Conservation (phyloP, 1,140 invertebrate species). For the Gyrodactylus bullatarudis region DNA sequence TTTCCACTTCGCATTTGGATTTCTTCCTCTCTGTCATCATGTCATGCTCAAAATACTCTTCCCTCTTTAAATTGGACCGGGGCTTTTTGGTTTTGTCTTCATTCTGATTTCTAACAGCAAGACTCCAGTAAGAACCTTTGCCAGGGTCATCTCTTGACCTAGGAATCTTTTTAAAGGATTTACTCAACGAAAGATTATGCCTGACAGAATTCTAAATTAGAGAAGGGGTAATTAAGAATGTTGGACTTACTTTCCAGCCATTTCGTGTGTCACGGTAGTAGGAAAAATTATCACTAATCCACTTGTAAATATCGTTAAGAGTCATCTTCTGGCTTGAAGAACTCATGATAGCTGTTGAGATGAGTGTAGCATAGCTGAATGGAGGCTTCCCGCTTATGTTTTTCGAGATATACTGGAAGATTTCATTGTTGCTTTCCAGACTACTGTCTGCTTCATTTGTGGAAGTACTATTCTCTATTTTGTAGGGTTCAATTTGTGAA, state of each 20-base stretch:
- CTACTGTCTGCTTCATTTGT: background rate
- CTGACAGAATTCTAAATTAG: constrained; percentile 17
- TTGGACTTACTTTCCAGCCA: constrained; percentile 31
- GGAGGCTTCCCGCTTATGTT: constrained; percentile 22
- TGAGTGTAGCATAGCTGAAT: constrained; percentile 34
- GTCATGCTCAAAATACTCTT: too few relatives aligned
- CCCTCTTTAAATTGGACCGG: too few relatives aligned
- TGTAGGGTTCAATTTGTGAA: background rate
- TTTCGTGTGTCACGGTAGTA: constrained; percentile 33
- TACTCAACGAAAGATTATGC: constrained; percentile 19
- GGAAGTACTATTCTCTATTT: background rate
- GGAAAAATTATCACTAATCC: constrained; percentile 24
- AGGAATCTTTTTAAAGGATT: constrained; percentile 25
- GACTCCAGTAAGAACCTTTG: constrained; percentile 7
- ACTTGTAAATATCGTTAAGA: constrained; percentile 24
- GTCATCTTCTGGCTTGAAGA: constrained; percentile 26
- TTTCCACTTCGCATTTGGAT: too few relatives aligned
- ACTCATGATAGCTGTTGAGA: constrained; percentile 35
- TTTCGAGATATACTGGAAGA: background rate
- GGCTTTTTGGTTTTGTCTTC: too few relatives aligned
- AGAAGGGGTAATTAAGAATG: background rate
- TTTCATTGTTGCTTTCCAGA: background rate
- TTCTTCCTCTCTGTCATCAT: too few relatives aligned
- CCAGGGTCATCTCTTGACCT: constrained; percentile 17
- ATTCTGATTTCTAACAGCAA: too few relatives aligned